A percentile compares a stretch with the other conserved stretches of the same genome.
Evolutionary conservation across 2,888 invertebrate species (phyloP).

Genomic region (Stenolophus ochropezus): DNA sequence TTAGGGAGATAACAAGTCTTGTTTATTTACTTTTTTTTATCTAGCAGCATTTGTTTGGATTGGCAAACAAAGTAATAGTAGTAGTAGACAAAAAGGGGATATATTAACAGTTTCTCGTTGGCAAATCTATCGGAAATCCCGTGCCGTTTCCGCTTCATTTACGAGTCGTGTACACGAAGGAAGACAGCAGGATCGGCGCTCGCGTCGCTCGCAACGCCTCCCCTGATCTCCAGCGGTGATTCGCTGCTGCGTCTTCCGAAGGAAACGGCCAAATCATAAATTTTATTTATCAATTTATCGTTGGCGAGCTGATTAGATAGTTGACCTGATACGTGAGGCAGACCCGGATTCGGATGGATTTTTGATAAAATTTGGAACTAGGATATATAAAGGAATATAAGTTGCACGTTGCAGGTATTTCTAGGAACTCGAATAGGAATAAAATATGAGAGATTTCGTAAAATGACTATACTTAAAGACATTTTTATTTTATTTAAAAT

Average conservation of each 20-base stretch:
- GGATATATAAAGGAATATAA: too few relatives aligned
- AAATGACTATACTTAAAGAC: too few relatives aligned
- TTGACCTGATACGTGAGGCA: slow-evolving; percentile 37
- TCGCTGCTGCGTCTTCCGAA: slow-evolving; percentile 11
- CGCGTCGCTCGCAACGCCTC: not conserved
- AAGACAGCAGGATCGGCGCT: not conserved
- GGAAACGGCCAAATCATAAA: slow-evolving; percentile 52
- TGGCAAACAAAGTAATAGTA: slow-evolving; percentile 2
- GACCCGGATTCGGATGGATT: slow-evolving; percentile 6
- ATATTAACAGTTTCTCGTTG: slow-evolving; percentile 36
- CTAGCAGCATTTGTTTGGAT: not conserved
- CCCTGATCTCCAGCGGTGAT: not conserved
- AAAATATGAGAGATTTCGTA: too few relatives aligned
- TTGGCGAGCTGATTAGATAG: slow-evolving; percentile 45
- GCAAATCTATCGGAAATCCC: slow-evolving; percentile 51
- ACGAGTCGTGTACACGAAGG: slow-evolving; percentile 51
- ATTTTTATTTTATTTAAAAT: too few relatives aligned
- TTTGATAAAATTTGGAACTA: not conserved
- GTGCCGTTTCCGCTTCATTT: slow-evolving; percentile 49
- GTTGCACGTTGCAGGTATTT: too few relatives aligned
- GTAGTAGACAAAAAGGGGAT: not conserved
- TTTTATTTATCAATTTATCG: slow-evolving; percentile 57
- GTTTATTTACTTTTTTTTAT: not conserved
- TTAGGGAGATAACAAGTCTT: not conserved
- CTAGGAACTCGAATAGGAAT: too few relatives aligned